Base-by-base conservation (phyloP, 2,113 vertebrate species). In the Sterrhoptilus dennistouni region DNA sequence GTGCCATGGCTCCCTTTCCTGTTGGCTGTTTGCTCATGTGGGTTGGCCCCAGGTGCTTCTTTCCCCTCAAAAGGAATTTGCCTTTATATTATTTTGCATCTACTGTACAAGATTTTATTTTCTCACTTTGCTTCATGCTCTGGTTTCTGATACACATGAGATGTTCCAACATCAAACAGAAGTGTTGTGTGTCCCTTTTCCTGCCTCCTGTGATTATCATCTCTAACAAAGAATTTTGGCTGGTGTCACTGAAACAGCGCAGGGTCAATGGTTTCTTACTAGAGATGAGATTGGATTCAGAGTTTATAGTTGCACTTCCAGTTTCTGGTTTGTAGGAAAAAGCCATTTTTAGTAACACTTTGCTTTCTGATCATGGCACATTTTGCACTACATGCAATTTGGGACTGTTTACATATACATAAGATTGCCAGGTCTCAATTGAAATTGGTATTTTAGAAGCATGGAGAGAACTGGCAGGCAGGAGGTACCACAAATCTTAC, bases 391-490 rank as follows among this genome's bases (percentile, higher is more conserved):
- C 44, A 36, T 71, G 9, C 33, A 84, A 60, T 88, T 88, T 86
- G 44, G 12, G 68, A 45, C 14, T 94, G 52, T 93, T 92, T 87
- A 75, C 23, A 36, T 71, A 36, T 33, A 35, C 5, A 6, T 44
- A 29, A 78, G 40, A 38, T 81, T 93, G 53, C 80, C 80, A 93
- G 52, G 63, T 90, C 90, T 94, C 65, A 11, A 36, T 28, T 88
- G 75, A 68, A 91, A 86, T 70, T 63, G 17, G 14, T 78, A 45
- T 89, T 96, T 88, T 87, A 81, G 86, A 89, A 93, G 85, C 68
- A 35, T 75, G 87, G 76, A 75, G 52, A 90, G 79, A 94, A 71
- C 68, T 90, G 90, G 83, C 90, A 90, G 63, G 47, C 91, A 54
- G 33, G 35, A 76, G 28, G 90, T 87, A 29, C 52, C 71, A 70